Base-by-base conservation (phyloP, 2,113 vertebrate species). In the Lepisosteus oculatus region DNA sequence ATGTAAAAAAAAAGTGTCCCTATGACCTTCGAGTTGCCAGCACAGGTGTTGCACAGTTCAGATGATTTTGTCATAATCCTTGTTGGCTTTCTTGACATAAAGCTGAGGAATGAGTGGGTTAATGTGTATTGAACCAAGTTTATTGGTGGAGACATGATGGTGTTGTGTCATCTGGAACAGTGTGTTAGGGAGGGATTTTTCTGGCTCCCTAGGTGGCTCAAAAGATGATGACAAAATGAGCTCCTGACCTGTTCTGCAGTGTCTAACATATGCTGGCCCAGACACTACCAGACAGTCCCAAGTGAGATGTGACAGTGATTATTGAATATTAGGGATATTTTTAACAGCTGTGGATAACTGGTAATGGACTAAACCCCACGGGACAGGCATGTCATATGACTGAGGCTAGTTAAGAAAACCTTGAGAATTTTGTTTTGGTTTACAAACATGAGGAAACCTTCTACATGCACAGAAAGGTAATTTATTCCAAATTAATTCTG, bases 271-370 rank as follows among this genome's bases (percentile, higher is more conserved):
- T 92, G 90, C 80, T 86, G 80, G 85, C 85, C 85, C 84, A 89
- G 85, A 88, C 86, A 85, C 76, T 85, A 88, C 84, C 78, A 84
- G 77, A 76, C 76, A 0, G 76, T 77, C 79, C 86, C 87, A 78
- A 83, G 75, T 75, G 78, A 81, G 81, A 79, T 75, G 70, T 67
- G 62, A 68, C 64, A 42, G 17, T 77, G 85, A 90, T 93, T 91
- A 93, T 85, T 90, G 89, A 91, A 90, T 93, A 93, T 93, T 92
- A 92, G 88, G 88, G 80, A 84, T 80, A 82, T 89, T 86, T 85
- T 81, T 86, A 85, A 80, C 68, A 83, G 72, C 74, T 79, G 83
- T 83, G 75, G 86, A 85, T 87, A 86, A 12, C 64, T 65, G 64
- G 43, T 43, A 42, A 65, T 65, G 43, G 41, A 42, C 14, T 43